Base-by-base conservation (phyloP, 1,140 invertebrate species). In the Calliopsis andreniformis region DNA sequence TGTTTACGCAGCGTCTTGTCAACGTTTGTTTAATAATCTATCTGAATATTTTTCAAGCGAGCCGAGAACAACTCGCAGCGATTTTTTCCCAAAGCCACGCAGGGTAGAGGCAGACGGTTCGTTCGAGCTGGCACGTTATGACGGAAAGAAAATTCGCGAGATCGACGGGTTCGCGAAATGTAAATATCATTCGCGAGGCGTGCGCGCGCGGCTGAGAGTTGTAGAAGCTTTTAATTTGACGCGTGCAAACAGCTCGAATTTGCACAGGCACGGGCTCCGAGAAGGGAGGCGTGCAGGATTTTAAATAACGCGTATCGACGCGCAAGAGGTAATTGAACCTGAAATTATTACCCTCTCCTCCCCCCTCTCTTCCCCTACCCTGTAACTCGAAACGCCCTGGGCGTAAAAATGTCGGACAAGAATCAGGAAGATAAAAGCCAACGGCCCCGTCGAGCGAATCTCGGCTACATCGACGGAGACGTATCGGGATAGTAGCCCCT, bases 231-330 rank as follows among this genome's bases (percentile, higher is more conserved):
- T 71, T 71, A 71, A 62, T 62, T 62, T 18, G 56, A 71, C 58
- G 59, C 68, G 58, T 51, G 68, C 68, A 71, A 71, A 71, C 68
- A 71, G 58, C 43, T 71, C 49, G 68, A 62, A 71, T 71, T 71
- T 71, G 49, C 58, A 62, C 56, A 39, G 30, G 23, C 23, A 3
- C 18, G n/a, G 35, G 35, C 25, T 47, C 20, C 30, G 42, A 3
- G 39, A 32, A 47, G 3, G 23, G 14, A 23, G 16, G 39, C 42
- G 68, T 23, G 42, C 28, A 35, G 30, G 43, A 71, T 71, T 62
- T 71, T 71, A 62, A 62, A 71, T 71, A 71, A 71, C 58, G 68
- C 43, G 68, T 71, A 71, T 71, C 68, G 68, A 71, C 25, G 56
- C 16, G 25, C 58, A 12, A 16, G 58, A 71, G 68, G 68, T 64